phyloP scores from a whole-genome alignment of 2,113 vertebrate genomes.

The Puffinus mauretanicus region DNA sequence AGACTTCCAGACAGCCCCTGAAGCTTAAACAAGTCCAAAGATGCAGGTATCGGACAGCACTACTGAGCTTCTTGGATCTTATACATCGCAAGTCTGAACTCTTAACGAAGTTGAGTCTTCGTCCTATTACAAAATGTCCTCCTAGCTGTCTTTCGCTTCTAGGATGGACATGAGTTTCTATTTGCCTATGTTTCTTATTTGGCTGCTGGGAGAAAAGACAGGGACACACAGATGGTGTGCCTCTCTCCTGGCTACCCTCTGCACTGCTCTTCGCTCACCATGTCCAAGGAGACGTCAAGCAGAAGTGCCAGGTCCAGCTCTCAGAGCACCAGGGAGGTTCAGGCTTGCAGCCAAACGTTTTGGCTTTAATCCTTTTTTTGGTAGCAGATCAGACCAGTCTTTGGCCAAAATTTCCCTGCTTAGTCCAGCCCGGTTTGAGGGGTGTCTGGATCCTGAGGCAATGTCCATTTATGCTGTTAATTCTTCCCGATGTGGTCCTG shows the following conservation, averaged over 20 bases:
- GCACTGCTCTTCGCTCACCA: rapidly evolving
- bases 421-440: not conserved
- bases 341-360: not conserved
- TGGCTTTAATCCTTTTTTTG: not conserved
- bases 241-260: not conserved
- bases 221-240: not conserved
- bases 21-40: not conserved
- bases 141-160: not conserved
- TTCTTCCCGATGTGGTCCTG: too few relatives aligned
- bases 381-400: not conserved
- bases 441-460: not conserved
- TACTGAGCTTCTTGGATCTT: not conserved
- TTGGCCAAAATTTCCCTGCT: not conserved
- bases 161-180: not conserved
- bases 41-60: not conserved
- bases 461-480: not conserved
- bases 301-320: not conserved
- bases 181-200: not conserved
- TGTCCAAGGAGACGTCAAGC: not conserved
- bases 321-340: not conserved
- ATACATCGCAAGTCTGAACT: not conserved
- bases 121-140: not conserved
- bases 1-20: not conserved
- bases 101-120: not conserved
- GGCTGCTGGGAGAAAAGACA: not conserved